Evolutionary conservation across 2,113 vertebrate species (phyloP), one percentile per base, ranked within the genome.

Genomic region (Spilogale gracilis): DNA sequence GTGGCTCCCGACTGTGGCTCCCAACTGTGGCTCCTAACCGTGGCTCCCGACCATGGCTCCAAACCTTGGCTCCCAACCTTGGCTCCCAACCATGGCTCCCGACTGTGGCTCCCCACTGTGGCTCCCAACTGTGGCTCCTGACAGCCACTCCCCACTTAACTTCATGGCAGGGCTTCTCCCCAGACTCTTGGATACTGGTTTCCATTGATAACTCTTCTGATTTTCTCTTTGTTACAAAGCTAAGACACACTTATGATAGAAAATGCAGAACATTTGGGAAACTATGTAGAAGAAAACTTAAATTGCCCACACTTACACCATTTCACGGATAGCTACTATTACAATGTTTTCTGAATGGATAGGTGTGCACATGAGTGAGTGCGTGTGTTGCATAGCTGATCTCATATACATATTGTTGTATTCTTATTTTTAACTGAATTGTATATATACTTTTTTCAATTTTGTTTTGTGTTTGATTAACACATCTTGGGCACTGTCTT

Each of bases 201-300:
- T 95, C 93, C 94, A 89, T 89, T 89, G 92, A 95, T 82, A 97
- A 65, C 30, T 78, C 43, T 56, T 73, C 74, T 60, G 17, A 65
- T 43, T 92, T 92, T 74, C 65, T 95, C 78, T 82, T 89, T 96
- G 50, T 83, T 67, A 48, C 74, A n/a, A 80, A 97, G 43, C 48
- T 85, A 91, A 17, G 38, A 81, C n/a, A 80, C 38, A 60, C 48
- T 93, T 45, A 30, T n/a, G 56, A 43, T 43, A 92, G 82, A 78
- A 90, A 92, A 85, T 81, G 14, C 81, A 45, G 23, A 93, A 94
- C 61, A 30, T 61, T 18, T 61, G 69, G 56, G n/a, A 78, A 82
- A 91, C 60, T n/a, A 32, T 52, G 8, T 88, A 79, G 30, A 69
- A 94, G 91, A 92, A 84, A 63, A 45, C 20, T 83, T 69, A 50